phyloP scores from a whole-genome alignment of 1,140 invertebrate species.

The Hesperophylax magnus region DNA sequence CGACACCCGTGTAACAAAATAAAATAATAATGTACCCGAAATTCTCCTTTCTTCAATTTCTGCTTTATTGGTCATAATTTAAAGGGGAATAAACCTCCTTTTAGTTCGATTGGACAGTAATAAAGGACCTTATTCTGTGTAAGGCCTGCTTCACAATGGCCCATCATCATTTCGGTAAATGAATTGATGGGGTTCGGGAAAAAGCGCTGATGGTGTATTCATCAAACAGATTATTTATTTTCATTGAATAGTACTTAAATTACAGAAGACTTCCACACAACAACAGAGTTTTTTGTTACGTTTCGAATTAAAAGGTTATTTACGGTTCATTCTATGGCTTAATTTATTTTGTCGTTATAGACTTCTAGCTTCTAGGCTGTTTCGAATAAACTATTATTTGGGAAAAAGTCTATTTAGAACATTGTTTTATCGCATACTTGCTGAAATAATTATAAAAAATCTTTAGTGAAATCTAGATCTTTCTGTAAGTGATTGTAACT shows the following conservation, averaged over 20 bases:
- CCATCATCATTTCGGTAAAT: constrained; percentile 4
- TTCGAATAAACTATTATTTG: not conserved
- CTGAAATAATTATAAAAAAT: too few relatives aligned
- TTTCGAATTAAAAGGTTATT: too few relatives aligned
- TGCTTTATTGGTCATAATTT: constrained; percentile 1
- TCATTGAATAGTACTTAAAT: too few relatives aligned
- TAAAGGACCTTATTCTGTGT: not conserved
- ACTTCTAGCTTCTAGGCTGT: not conserved
- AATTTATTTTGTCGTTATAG: not conserved
- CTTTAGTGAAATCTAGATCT: too few relatives aligned
- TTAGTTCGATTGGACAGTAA: constrained; percentile 16
- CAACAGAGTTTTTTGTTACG: too few relatives aligned
- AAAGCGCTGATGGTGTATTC: not conserved
- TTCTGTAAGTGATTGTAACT: too few relatives aligned
- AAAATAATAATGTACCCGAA: not conserved
- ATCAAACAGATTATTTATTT: not conserved
- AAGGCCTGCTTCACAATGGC: not conserved
- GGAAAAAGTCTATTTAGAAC: too few relatives aligned
- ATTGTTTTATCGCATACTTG: too few relatives aligned
- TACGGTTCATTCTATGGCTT: too few relatives aligned
- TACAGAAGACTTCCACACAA: too few relatives aligned
- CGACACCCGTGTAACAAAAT: not conserved
- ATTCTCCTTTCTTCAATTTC: not conserved
- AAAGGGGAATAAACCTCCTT: constrained; percentile 18
- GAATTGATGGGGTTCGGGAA: constrained; percentile 6